Evolutionary conservation across 2,797 vertebrate genomes (phyloP).

Genomic region (Acanthurus tractus): DNA sequence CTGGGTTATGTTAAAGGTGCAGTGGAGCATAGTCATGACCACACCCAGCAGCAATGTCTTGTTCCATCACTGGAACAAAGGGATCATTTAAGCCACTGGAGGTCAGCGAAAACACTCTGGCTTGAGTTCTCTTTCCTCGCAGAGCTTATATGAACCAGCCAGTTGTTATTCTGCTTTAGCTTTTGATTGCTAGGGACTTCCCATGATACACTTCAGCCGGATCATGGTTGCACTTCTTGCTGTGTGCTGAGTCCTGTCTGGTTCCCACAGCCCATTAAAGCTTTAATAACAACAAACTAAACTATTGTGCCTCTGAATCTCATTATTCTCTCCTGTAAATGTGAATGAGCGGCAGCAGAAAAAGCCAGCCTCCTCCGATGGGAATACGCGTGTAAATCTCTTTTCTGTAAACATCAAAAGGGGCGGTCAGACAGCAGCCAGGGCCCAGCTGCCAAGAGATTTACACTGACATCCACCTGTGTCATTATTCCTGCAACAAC

Average conservation of each 20-base stretch:
- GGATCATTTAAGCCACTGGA: background rate
- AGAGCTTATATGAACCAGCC: too few relatives aligned
- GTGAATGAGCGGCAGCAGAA: constrained; percentile 41
- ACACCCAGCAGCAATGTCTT: background rate
- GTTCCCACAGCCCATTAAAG: constrained; percentile 6
- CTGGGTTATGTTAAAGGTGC: background rate
- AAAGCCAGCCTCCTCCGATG: constrained; percentile 34
- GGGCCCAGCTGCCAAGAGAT: constrained; percentile 43
- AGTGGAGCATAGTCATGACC: background rate
- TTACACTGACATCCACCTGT: constrained; percentile 55
- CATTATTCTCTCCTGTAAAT: constrained; percentile 45
- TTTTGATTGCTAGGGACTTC: too few relatives aligned
- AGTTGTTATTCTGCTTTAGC: too few relatives aligned
- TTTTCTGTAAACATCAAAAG: constrained; percentile 39
- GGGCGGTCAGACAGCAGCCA: background rate
- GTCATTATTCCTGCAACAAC: constrained; percentile 66
- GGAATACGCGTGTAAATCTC: constrained; percentile 37
- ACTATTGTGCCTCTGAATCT: constrained; percentile 37
- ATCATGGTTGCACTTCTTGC: too few relatives aligned
- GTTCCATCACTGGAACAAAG: background rate
- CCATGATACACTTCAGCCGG: too few relatives aligned
- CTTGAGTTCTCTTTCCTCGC: too few relatives aligned
- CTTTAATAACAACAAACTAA: constrained; percentile 54
- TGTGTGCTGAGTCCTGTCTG: too few relatives aligned
- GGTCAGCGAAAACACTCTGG: background rate